Evolutionary conservation across 2,113 vertebrate genomes (phyloP).

Genomic region (Aldabrachelys gigantea): DNA sequence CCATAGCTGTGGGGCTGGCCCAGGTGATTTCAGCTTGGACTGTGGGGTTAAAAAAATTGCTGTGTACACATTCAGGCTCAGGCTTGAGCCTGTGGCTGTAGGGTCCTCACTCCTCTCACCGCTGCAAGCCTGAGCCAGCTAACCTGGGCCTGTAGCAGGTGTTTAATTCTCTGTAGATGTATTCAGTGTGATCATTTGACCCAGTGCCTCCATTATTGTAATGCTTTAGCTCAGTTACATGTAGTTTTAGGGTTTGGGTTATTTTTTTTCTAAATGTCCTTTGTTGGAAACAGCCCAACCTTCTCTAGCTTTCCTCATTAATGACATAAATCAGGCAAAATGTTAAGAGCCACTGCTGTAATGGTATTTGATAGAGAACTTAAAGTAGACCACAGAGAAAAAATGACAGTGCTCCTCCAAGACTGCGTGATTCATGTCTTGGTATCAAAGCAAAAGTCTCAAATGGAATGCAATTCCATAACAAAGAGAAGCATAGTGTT

Average conservation of each 20-base stretch:
- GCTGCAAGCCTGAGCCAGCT: neutral
- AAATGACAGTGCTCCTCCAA: slow-evolving; percentile 32
- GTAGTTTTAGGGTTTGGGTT: neutral
- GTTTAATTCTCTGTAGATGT: neutral
- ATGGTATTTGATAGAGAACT: slow-evolving; percentile 58
- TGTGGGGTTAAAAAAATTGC: neutral
- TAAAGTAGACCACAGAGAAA: slow-evolving; percentile 51
- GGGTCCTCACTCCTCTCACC: neutral
- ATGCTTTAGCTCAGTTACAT: neutral
- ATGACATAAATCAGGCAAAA: slow-evolving; percentile 52
- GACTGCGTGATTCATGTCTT: slow-evolving; percentile 38
- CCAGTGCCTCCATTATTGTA: neutral
- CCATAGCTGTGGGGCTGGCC: neutral
- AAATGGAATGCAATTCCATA: slow-evolving; percentile 42
- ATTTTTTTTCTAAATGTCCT: neutral
- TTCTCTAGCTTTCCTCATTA: slow-evolving; percentile 30
- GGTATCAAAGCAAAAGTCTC: slow-evolving; percentile 28
- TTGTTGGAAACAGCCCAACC: neutral
- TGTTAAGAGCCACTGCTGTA: slow-evolving; percentile 31
- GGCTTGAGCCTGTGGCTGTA: neutral
- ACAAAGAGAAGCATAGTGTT: neutral
- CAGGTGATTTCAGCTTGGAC: neutral
- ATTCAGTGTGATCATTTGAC: neutral
- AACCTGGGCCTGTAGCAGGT: neutral
- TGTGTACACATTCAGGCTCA: neutral